Base-by-base conservation (phyloP, 2,797 vertebrate genomes). In the Syngnathus rostellatus region DNA sequence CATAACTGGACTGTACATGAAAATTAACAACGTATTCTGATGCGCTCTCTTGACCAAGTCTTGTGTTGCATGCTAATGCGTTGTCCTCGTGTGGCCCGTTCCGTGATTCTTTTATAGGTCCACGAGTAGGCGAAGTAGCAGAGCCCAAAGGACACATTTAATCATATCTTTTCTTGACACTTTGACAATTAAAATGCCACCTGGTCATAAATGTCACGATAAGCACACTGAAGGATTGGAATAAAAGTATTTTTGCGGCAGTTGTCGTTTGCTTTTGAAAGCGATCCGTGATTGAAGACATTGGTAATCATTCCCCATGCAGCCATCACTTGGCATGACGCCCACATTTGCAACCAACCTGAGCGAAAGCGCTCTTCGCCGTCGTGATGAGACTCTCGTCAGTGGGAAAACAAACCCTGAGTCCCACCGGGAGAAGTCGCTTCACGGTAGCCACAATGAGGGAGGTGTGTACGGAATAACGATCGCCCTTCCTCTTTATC, bases 391-490 rank as follows among this genome's bases (percentile, higher is more conserved):
- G 89, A 74, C 90, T 91, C 79, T 94, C 93, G 81, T 95, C 91
- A 6, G 85, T 88, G 31, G 90, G 93, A 67, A 92, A 92, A 85
- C 95, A 96, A 81, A 90, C 88, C 68, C 94, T 93, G 68, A 98
- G 78, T 12, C 95, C 96, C 57, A 97, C 85, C 25, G 95, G 93
- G 64, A 97, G 90, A 48, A 98, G 78, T 57, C 93, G 92, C 86
- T 98, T 98, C 75, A 94, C 74, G 5, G 93, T 91, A 0, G 93
- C 94, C 67, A 98, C 93, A 39, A 98, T 94, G 25, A 98, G 94
- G 65, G 96, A 98, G 0, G 95, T 95, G 80, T 94, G 94, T 71
- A 89, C 82, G 17, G 95, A 96, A 74, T 97, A 97, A 2, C 93
- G 90, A 77, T 97, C 94, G 0, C 94, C 94, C 73, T 93, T 97